These are phyloP conservation scores for Pheosia tremula DNA, from an alignment of 2,888 invertebrate species.

Conservation along the genomic window DNA sequence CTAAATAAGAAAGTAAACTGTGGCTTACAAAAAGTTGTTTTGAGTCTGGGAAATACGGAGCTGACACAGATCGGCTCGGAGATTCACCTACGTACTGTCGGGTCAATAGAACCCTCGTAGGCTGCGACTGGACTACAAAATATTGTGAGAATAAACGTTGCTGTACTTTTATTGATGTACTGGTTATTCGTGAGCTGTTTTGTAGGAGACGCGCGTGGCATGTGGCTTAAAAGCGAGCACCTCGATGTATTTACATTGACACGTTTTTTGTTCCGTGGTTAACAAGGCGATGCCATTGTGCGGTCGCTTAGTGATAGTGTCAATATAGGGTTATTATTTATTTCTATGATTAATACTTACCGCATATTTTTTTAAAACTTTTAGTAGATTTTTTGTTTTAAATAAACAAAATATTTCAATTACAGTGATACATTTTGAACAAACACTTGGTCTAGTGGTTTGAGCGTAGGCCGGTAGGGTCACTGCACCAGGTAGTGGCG, in stretches of 20 bases:
- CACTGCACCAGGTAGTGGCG: too few relatives aligned
- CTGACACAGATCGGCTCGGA: slow-evolving; percentile 56
- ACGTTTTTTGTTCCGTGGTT: slow-evolving; percentile 73
- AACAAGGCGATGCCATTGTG: slow-evolving; percentile 75
- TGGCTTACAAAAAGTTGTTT: slow-evolving; percentile 47
- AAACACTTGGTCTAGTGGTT: too few relatives aligned
- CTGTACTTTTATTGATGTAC: slow-evolving; percentile 41
- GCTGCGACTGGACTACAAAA: slow-evolving; percentile 24
- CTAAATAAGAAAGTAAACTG: slow-evolving; percentile 65
- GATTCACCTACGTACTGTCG: slow-evolving; percentile 53
- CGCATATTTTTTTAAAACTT: slow-evolving; percentile 16
- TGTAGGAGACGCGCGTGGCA: slow-evolving; percentile 44
- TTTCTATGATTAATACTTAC: slow-evolving; percentile 62
- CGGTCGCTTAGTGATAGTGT: slow-evolving; percentile 70
- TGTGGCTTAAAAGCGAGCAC: slow-evolving; percentile 56
- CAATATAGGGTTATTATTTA: slow-evolving; percentile 74
- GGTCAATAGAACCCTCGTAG: slow-evolving; percentile 30
- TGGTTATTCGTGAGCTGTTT: slow-evolving; percentile 32
- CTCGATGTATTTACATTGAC: slow-evolving; percentile 72
- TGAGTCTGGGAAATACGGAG: slow-evolving; percentile 57
- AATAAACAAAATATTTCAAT: too few relatives aligned
- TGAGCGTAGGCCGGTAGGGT: too few relatives aligned
- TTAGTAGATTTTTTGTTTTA: background rate
- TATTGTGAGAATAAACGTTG: slow-evolving; percentile 18
- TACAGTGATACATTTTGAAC: too few relatives aligned